Percentiles rank a stretch among this genome's conserved stretches.
Evolutionary conservation across 2,113 vertebrate species (phyloP).

Genomic region (Hucho hucho): DNA sequence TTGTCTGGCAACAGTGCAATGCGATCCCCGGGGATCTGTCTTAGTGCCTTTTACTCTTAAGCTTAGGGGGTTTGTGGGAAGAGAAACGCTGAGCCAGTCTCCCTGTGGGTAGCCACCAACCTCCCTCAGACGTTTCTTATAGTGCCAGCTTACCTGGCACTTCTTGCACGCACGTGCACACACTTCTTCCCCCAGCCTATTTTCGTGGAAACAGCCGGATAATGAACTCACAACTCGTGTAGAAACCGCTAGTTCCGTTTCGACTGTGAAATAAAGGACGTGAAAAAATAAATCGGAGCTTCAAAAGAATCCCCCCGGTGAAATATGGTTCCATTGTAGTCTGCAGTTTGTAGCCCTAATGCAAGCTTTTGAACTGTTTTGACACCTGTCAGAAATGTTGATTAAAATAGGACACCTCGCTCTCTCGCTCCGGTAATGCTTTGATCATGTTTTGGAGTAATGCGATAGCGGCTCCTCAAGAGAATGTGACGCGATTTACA

Average conservation of each 20-base stretch:
- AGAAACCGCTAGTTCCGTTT: constrained; percentile 45
- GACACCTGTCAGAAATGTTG: constrained; percentile 59
- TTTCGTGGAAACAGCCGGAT: constrained; percentile 34
- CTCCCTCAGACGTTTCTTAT: not conserved
- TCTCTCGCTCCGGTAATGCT: constrained; percentile 9
- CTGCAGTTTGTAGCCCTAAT: constrained; percentile 54
- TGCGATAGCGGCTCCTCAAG: not conserved
- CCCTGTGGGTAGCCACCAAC: constrained; percentile 4
- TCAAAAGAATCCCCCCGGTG: constrained; percentile 52
- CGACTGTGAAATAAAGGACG: constrained; percentile 42
- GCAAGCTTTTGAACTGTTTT: constrained; percentile 58
- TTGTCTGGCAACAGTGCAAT: no score
- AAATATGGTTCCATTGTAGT: constrained; percentile 58
- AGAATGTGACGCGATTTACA: not conserved
- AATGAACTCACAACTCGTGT: constrained; percentile 42
- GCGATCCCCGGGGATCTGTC: no score
- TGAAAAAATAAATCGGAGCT: constrained; percentile 36
- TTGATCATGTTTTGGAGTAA: not conserved
- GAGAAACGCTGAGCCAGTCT: constrained; percentile 5
- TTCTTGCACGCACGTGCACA: not conserved
- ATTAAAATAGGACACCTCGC: constrained; percentile 50
- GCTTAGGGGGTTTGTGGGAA: constrained; percentile 18
- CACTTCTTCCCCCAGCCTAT: not conserved
- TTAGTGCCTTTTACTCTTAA: not conserved
- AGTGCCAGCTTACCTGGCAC: no score